Conservation (phyloP, 1,140 invertebrate species). For the Lordiphosa collinella region DNA sequence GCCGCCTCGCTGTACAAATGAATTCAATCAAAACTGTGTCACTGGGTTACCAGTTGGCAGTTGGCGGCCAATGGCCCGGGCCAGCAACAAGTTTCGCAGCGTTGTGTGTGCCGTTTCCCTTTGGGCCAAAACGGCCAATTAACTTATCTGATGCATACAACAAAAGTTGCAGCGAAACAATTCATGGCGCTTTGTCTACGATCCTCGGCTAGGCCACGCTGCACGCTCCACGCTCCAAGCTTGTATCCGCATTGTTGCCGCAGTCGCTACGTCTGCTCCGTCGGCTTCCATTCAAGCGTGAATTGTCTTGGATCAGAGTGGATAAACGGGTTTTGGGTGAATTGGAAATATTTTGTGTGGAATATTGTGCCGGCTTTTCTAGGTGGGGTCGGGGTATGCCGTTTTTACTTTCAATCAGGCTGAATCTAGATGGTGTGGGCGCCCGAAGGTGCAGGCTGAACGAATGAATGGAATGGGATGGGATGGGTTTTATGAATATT, state of each 20-base stretch:
- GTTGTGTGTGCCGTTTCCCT: conserved; percentile 45
- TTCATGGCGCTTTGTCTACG: conserved; percentile 49
- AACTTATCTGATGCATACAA: conserved; percentile 63
- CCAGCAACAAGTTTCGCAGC: conserved; percentile 39
- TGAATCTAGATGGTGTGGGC: neutral
- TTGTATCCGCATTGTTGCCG: conserved; percentile 45
- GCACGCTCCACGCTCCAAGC: neutral
- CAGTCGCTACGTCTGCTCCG: conserved; percentile 22
- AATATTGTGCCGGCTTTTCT: conserved; percentile 4
- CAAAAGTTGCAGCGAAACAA: conserved; percentile 19
- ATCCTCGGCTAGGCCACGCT: conserved; percentile 36
- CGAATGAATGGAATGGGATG: too few species aligned
- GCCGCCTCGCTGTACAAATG: conserved; percentile 11
- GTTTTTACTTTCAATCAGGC: conserved; percentile 7
- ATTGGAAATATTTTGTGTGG: neutral
- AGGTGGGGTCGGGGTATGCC: conserved; percentile 1
- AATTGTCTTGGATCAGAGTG: conserved; percentile 3
- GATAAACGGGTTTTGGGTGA: conserved; percentile 2
- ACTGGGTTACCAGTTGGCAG: conserved; percentile 46
- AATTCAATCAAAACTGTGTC: conserved; percentile 59
- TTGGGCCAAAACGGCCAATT: conserved; percentile 74
- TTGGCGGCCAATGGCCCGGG: conserved; percentile 17
- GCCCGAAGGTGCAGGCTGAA: neutral
- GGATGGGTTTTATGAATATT: too few species aligned
- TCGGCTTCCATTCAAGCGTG: conserved; percentile 7